Evolutionary conservation across 2,888 invertebrate genomes (phyloP), one percentile per base, ranked within the genome.

Genomic region (Chaetogeoica ovagalla): DNA sequence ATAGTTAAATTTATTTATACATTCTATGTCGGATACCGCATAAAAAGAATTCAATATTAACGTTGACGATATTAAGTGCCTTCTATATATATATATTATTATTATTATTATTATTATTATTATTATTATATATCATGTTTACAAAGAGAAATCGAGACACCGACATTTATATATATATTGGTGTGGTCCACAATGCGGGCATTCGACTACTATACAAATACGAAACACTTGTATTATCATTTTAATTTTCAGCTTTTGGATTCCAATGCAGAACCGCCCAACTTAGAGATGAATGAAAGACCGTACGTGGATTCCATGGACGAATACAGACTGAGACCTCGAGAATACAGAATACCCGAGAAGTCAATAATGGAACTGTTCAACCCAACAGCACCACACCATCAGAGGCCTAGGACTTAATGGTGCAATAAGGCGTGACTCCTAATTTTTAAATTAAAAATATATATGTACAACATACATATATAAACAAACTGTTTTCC

Each of bases 301-400:
- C 63, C 70, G 17, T 79, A 79, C 43, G 79, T 43, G 39, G 79
- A 79, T 0, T 39, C 63, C 60, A 11, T 39, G 17, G 75, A 57
- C 8, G 79, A 79, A 21, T 79, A 57, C 39, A 63, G 79, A 17
- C 39, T 79, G 9, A 71, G 69, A 71, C 63, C 79, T 0, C 60
- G 79, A 21, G 71, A 79, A 11, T 79, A 79, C 43, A 79, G 39
- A 21, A 15, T 71, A n/a, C 71, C 79, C 37, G 79, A 71, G 21
- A 79, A 79, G 63, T 57, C 79, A 39, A 57, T 79, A 63, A 63
- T 79, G 70, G 79, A 79, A 65, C 70, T 79, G 9, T 79, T 79
- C 63, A 79, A 79, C 43, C 79, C 71, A 11, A 55, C 63, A 15
- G 57, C 23, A 7, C 71, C 55, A 55, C 79, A 71, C 55, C 79